Conservation (phyloP, 2,888 invertebrate genomes). For the Drosophila neonasuta region DNA sequence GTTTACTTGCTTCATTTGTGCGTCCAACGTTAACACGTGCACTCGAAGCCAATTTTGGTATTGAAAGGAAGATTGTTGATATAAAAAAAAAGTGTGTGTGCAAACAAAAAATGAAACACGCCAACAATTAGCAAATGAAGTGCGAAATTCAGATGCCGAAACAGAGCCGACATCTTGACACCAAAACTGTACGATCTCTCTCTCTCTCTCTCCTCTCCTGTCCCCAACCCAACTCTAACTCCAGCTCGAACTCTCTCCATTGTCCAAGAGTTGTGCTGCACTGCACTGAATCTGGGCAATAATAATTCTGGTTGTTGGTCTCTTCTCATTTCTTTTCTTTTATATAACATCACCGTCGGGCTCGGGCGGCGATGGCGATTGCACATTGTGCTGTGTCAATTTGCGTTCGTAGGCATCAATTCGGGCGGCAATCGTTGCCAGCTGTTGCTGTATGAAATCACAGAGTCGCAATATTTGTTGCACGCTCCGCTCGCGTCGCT, state of each 20-base stretch:
- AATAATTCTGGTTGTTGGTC: too few relatives aligned
- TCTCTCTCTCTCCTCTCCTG: not conserved
- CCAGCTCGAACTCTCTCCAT: not conserved
- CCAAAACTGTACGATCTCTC: not conserved
- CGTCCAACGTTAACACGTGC: constrained; percentile 36
- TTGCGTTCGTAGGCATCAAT: constrained; percentile 39
- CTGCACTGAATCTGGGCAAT: not conserved
- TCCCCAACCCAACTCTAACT: not conserved
- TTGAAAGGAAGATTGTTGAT: constrained; percentile 26
- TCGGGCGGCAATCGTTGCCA: constrained; percentile 28
- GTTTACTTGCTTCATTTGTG: constrained; percentile 51
- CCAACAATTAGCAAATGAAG: constrained; percentile 41
- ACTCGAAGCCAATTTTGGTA: constrained; percentile 43
- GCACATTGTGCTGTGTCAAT: not conserved
- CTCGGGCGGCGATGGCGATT: constrained; percentile 32
- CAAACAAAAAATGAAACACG: constrained; percentile 44
- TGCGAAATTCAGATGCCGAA: constrained; percentile 15
- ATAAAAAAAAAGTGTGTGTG: constrained; percentile 24
- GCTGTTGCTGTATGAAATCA: constrained; percentile 40
- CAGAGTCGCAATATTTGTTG: constrained; percentile 38
- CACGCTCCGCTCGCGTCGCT: constrained; percentile 43
- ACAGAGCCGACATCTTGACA: constrained; percentile 4
- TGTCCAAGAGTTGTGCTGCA: not conserved
- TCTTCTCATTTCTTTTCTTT: not conserved
- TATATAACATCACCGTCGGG: constrained; percentile 54